Evolutionary conservation across 2,113 vertebrate species (phyloP), one percentile per base, ranked within the genome.

Genomic region (Dendropsophus ebraccatus): DNA sequence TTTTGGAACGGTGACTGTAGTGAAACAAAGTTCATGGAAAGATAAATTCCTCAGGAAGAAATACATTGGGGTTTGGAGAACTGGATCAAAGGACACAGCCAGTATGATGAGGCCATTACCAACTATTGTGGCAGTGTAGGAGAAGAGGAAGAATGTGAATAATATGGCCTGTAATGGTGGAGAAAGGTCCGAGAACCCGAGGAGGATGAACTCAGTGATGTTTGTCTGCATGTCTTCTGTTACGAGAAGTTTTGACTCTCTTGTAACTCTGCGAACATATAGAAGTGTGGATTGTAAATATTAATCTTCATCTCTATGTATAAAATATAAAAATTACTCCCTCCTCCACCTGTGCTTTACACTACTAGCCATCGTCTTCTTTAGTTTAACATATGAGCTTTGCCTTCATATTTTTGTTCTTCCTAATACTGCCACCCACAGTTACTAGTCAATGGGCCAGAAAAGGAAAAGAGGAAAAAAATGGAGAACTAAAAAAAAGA

Each of bases 11-110:
- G 74, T 86, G 58, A 79, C 75, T 11, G 74, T 79, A 28, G 50
- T 86, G 30, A 37, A 69, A 45, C 75, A 25, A 14, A 79, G 37
- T 25, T 79, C 84, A 58, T 69, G 17, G 30, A 86, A 35, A n/a
- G 84, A 86, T 14, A 86, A 49, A 32, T 86, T 86, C 75, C 75
- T 79, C 41, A 86, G 62, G 30, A 86, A 86, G 60, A 86, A 86
- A 75, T 86, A 78, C 84, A 86, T 86, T 0, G 75, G 84, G 2
- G 25, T 69, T 47, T 86, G 84, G 21, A 86, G 84, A 10, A 14
- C 4, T 19, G 47, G 49, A 19, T 79, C 60, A 37, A 28, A 21
- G 4, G 58, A 69, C 5, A 79, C 47, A 0, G 62, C 49, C 10
- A 86, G 5, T 32, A 86, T 79, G 65, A 86, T 69, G 0, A 86